Evolutionary conservation across 2,888 invertebrate genomes (phyloP), one percentile per base, ranked within the genome.

Genomic region (Limenitis camilla): DNA sequence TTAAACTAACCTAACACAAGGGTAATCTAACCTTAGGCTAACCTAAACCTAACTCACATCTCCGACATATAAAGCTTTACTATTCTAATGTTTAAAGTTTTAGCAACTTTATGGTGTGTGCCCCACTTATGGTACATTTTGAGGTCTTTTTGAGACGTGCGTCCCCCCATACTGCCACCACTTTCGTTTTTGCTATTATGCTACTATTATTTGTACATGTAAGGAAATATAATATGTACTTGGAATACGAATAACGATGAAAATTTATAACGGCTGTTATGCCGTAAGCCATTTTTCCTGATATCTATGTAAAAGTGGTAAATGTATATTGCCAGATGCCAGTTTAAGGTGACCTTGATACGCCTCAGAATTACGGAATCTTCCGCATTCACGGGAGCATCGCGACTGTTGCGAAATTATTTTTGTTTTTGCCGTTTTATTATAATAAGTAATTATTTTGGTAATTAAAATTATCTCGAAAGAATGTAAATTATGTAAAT

Each of bases 371-470:
- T 45, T 45, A 45, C 45, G 45, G 38, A 45, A 45, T 38, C 45
- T 45, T 38, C 45, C 45, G 45, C 45, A 45, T 29, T 35, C 36
- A 35, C 35, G 11, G 29, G 35, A 45, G 45, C 45, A 45, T 29
- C 36, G 45, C 45, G 36, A 5, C 45, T 11, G 1, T 6, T 45
- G 45, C 45, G 36, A 45, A 45, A 29, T 30, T 11, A 35, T 44
- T 35, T 28, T 28, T 29, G 19, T 5, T 35, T 30, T 30, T 29
- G 10, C 29, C 19, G 4, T 6, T 45, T 45, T 11, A 19, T 11
- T 9, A 11, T 31, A 6, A 6, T 1, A n/a, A 40, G 27, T 40
- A 6, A 29, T 40, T 40, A 4, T 9, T 31, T 9, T 8, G n/a
- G 27, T 27, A 32, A 9, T 6, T 42, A 6, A 9, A 32, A 32